Evolutionary conservation across 1,140 invertebrate species (phyloP).

Genomic region (Penaeus vannamei): DNA sequence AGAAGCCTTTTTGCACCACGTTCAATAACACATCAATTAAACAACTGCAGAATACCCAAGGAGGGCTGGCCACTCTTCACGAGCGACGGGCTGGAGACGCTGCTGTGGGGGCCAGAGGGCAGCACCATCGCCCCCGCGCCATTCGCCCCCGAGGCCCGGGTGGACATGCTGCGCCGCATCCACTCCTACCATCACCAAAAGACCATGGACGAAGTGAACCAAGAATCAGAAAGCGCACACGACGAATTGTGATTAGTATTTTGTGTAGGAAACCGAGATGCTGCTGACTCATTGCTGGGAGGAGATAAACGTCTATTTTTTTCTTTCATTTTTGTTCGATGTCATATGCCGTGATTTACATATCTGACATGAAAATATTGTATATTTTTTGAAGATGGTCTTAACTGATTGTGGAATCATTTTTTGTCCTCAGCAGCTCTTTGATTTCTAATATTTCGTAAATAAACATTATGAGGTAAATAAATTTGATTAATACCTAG

Average conservation of each 20-base stretch:
- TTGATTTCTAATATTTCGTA: too few relatives aligned
- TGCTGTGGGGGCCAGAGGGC: slow-evolving; percentile 28
- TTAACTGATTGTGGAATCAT: too few relatives aligned
- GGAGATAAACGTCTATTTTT: too few relatives aligned
- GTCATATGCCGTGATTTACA: too few relatives aligned
- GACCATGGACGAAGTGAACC: neutral
- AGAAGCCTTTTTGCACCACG: too few relatives aligned
- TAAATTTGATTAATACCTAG: too few relatives aligned
- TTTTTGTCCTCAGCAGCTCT: too few relatives aligned
- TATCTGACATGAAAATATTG: too few relatives aligned
- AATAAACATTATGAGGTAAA: too few relatives aligned
- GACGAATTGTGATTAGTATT: neutral
- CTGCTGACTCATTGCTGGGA: neutral
- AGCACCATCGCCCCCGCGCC: neutral
- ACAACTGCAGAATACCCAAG: neutral
- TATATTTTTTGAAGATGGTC: too few relatives aligned
- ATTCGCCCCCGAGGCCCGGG: neutral
- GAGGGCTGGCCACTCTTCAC: slow-evolving; percentile 34
- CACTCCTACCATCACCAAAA: neutral
- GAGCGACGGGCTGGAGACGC: neutral
- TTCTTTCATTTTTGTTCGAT: too few relatives aligned
- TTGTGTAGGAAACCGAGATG: neutral
- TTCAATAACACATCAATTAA: too few relatives aligned
- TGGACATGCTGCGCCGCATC: slow-evolving; percentile 24
- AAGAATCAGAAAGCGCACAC: neutral